Base-by-base conservation (phyloP, 2,888 invertebrate species). In the Philaethria dido region DNA sequence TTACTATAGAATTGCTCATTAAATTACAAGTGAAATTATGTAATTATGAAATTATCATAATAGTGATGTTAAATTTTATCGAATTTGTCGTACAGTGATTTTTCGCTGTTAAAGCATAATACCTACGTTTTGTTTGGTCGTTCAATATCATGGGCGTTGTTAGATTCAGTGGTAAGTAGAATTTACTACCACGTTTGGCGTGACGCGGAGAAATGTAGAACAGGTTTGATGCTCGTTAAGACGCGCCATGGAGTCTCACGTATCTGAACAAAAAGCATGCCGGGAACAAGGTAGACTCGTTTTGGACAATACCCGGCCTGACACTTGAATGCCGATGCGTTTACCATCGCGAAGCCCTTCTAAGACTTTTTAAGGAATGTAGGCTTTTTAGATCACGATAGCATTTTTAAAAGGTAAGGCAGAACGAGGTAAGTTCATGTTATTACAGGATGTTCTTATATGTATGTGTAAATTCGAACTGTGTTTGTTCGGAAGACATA, bases 191-290 rank as follows among this genome's bases (percentile, higher is more conserved):
- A 87, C 82, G 81, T 88, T 89, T 85, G 86, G 88, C 80, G 82
- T 88, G 86, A 87, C 81, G 80, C 79, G 82, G 79, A 82, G 83
- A 86, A 82, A 86, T 81, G 83, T 85, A 78, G 84, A 88, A 89
- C 91, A 83, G 86, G 91, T 89, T 89, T 85, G 80, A 82, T 82
- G 85, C 83, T 89, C 83, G 90, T 88, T 89, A 88, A 81, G 85
- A 83, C 85, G 86, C 88, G 88, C 86, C 89, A 80, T 79, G 77
- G 82, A 84, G 88, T 90, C 91, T 90, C 89, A 87, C 85, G 87
- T 86, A 83, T 81, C 78, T 76, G 82, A 81, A 88, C 85, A 91
- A 91, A 89, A 90, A 88, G 81, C 80, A 71, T 77, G 78, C 73
- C 77, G 80, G 82, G 82, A 83, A 80, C 81, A 80, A 78, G 82